Conservation (phyloP, 2,888 invertebrate species). For the Drosophila prolongata region DNA sequence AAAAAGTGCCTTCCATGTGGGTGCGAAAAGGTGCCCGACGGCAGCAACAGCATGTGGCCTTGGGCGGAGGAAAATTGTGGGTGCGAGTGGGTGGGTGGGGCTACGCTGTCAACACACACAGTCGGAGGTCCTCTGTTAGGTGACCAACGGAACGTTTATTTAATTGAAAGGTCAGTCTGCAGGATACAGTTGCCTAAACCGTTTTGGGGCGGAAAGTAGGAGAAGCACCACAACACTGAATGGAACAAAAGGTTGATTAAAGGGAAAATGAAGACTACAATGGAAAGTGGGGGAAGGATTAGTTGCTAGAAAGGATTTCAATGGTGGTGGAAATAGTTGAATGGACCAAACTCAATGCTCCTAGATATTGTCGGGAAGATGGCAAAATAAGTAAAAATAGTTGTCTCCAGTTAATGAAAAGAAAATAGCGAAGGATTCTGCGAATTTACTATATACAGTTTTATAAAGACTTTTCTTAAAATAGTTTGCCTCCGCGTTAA, state of each 20-base stretch:
- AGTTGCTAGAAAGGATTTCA: slow-evolving; percentile 15
- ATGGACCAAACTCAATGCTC: background rate
- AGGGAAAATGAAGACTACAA: slow-evolving; percentile 2
- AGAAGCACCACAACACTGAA: slow-evolving; percentile 3
- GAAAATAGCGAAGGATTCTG: background rate
- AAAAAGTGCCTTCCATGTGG: slow-evolving; percentile 10
- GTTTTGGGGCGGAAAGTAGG: background rate
- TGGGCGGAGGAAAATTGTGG: slow-evolving; percentile 8
- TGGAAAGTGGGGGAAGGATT: background rate
- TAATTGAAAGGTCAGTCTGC: slow-evolving; percentile 42
- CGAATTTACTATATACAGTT: background rate
- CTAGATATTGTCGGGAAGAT: background rate
- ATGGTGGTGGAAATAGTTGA: slow-evolving; percentile 18
- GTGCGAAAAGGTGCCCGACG: slow-evolving; percentile 36
- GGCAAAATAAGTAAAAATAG: slow-evolving; percentile 6
- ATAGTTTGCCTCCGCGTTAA: too few species aligned
- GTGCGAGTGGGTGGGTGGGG: background rate
- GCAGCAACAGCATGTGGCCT: slow-evolving; percentile 31
- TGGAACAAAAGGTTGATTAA: slow-evolving; percentile 30
- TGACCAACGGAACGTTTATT: slow-evolving; percentile 42
- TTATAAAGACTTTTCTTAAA: background rate
- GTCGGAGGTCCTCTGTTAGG: slow-evolving; percentile 28
- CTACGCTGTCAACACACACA: slow-evolving; percentile 16
- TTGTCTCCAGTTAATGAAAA: slow-evolving; percentile 5
- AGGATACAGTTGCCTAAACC: slow-evolving; percentile 26